phyloP scores from a whole-genome alignment of 2,888 invertebrate genomes.

The Hemistola chrysoprasaria region DNA sequence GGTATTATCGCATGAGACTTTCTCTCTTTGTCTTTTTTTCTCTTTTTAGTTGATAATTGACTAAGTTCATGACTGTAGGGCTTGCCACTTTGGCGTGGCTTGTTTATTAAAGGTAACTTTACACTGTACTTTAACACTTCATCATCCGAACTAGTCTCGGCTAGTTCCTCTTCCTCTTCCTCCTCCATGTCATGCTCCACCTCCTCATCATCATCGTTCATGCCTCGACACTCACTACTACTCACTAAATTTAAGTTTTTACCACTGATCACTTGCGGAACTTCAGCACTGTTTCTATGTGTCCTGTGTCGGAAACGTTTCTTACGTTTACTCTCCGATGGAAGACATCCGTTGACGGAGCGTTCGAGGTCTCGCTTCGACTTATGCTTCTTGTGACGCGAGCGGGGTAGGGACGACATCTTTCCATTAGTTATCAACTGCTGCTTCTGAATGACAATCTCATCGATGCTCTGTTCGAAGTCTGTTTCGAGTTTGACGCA shows the following conservation, averaged over 20 bases:
- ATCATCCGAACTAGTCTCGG: slow-evolving; percentile 70
- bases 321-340: slow-evolving; percentile 64
- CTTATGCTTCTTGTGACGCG: slow-evolving; percentile 71
- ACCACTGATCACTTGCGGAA: slow-evolving; percentile 73
- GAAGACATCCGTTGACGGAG: slow-evolving; percentile 61
- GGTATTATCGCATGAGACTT: slow-evolving; percentile 66
- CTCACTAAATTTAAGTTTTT: slow-evolving; percentile 79
- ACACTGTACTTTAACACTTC: slow-evolving; percentile 73
- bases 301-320: slow-evolving; percentile 65
- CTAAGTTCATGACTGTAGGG: slow-evolving; percentile 81
- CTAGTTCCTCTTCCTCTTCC: slow-evolving; percentile 46
- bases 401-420: slow-evolving; percentile 53
- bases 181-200: slow-evolving; percentile 39
- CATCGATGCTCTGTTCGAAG: slow-evolving; percentile 78
- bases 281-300: slow-evolving; percentile 57
- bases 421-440: slow-evolving; percentile 59
- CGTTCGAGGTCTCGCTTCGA: slow-evolving; percentile 60
- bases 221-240: slow-evolving; percentile 69
- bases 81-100: slow-evolving; percentile 73
- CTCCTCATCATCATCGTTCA: slow-evolving; percentile 49
- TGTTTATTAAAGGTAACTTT: slow-evolving; percentile 72
- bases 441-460: slow-evolving; percentile 66
- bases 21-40: slow-evolving; percentile 67
- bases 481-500: slow-evolving; percentile 77
- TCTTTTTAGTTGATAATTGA: slow-evolving; percentile 79